Conservation (phyloP, 2,888 invertebrate species). For the Acanthococcus lagerstroemiae region DNA sequence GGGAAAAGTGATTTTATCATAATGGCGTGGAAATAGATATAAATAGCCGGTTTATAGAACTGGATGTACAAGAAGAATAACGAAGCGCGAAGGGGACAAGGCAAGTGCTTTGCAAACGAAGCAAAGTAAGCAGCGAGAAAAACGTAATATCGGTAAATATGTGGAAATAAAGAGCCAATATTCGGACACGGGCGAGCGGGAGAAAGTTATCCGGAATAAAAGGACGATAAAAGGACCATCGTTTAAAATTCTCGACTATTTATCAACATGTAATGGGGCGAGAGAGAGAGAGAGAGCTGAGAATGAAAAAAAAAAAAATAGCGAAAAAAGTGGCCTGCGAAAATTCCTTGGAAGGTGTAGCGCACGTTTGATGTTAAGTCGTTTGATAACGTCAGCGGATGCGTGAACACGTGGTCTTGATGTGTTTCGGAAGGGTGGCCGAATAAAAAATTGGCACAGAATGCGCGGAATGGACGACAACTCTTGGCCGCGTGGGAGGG, state of each 20-base stretch:
- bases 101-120: too few relatives aligned
- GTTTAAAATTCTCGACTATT: conserved; percentile 27
- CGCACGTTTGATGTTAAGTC: conserved; percentile 26
- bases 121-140: too few relatives aligned
- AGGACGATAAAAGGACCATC: conserved; percentile 26
- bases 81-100: too few relatives aligned
- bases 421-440: conserved; percentile 28
- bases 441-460: conserved; percentile 30
- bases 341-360: conserved; percentile 11
- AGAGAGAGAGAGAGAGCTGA: neutral
- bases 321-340: neutral
- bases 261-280: conserved; percentile 21
- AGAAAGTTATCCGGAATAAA: conserved; percentile 21
- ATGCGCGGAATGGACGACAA: conserved; percentile 26
- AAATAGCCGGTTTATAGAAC: too few relatives aligned
- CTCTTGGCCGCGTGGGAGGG: neutral
- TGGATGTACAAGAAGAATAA: too few relatives aligned
- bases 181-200: neutral
- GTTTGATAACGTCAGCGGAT: conserved; percentile 30
- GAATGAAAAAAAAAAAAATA: neutral
- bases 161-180: conserved; percentile 28
- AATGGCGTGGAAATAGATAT: too few relatives aligned
- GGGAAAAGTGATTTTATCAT: too few relatives aligned
- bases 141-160: conserved; percentile 30
- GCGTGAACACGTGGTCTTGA: conserved; percentile 31